Base-by-base conservation (phyloP, 1,140 invertebrate species). In the Hycleus phaleratus region DNA sequence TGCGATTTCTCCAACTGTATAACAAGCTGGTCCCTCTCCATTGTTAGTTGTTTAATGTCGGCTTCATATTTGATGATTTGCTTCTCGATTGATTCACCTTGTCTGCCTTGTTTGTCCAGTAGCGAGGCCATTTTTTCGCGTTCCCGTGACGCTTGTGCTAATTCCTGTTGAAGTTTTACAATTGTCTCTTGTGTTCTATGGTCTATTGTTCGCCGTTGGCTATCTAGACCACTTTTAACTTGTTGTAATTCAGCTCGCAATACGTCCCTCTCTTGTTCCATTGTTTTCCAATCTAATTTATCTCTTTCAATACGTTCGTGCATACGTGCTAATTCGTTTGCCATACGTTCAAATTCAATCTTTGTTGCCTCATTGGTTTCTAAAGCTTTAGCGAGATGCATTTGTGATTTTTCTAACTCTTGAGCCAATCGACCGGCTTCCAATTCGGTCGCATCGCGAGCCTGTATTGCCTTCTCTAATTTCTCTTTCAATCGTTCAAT, bases 1-100 rank as follows among this genome's bases (percentile, higher is more conserved):
- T 94, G 91, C 4, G 88, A 91, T 73, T 95, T 94, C 72, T 95
- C 91, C 66, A 95, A 70, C 71, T 94, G 91, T 48, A 87, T 83
- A 0, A 94, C 90, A 53, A 94, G 73, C 72, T 94, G 90, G 71
- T 94, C 91, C 49, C 91, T 75, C 73, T 94, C 91, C 40, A 87
- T 82, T 38, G 87, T 86, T 64, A 94, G 67, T 71, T 93, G 89
- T 67, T 91, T 92, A 58, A 88, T 82, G 59, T 94, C 91, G 1
- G 81, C 80, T 70, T 93, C 91, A 58, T 91, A 77, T 71, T 92
- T 91, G 47, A 87, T 83, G 56, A 88, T 84, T 63, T 88, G 82
- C 70, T 90, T 91, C 71, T 92, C 88, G 52, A 90, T 82, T 49
- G 89, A 88, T 50, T 91, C 88, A 44, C 85, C 81, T 68, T 88